Percentiles rank a stretch among this genome's conserved stretches.
Conservation (phyloP, 2,797 vertebrate genomes). For the Okamejei kenojei region DNA sequence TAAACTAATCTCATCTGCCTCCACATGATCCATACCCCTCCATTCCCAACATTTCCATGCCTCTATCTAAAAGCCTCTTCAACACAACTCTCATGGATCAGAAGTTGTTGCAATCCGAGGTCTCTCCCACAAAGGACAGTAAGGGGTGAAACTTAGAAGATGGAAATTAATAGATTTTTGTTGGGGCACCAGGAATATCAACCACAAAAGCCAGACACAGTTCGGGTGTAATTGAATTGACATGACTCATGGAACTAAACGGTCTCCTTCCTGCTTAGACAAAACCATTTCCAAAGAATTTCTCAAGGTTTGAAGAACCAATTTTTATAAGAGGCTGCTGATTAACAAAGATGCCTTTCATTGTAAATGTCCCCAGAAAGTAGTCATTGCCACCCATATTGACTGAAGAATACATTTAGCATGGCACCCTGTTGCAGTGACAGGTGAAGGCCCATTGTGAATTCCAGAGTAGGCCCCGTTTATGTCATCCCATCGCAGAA, state of each 20-base stretch:
- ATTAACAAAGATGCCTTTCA: background rate
- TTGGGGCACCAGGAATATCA: background rate
- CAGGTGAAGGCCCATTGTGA: background rate
- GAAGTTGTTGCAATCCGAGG: background rate
- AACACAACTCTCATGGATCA: too few species aligned
- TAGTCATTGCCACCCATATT: background rate
- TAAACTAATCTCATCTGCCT: too few species aligned
- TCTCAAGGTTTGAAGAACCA: background rate
- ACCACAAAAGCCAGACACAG: background rate
- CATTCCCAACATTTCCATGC: too few species aligned
- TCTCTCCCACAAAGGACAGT: background rate
- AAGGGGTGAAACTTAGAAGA: background rate
- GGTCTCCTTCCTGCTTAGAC: background rate
- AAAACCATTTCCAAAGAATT: background rate
- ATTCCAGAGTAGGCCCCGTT: background rate
- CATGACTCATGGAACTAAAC: background rate
- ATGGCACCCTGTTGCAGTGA: background rate
- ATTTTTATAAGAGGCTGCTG: background rate
- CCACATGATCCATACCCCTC: too few species aligned
- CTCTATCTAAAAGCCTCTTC: too few species aligned
- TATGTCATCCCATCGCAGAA: background rate
- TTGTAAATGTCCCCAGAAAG: background rate
- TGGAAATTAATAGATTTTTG: background rate
- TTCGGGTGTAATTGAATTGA: background rate
- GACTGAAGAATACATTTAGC: background rate